Percentiles rank a stretch among this genome's conserved stretches.
phyloP scores from a whole-genome alignment of 2,113 vertebrate genomes.

The Catharus bicknelli region DNA sequence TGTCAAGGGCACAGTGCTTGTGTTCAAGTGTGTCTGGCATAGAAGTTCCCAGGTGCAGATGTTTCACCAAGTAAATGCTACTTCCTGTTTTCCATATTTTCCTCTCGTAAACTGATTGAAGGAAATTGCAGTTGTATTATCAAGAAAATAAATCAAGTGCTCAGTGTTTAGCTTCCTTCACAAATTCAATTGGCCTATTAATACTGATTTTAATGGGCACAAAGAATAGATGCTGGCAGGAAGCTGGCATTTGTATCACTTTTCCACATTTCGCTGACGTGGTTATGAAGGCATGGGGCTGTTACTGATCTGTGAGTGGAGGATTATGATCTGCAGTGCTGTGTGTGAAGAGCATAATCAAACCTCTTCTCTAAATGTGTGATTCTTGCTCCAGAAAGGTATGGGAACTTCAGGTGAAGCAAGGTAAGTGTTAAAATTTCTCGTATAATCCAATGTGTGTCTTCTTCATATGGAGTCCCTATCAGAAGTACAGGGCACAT shows the following conservation, averaged over 20 bases:
- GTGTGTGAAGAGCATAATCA: not conserved
- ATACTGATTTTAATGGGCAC: not conserved
- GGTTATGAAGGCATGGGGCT: not conserved
- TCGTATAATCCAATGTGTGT: accelerated
- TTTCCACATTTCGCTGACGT: not conserved
- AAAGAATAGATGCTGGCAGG: not conserved
- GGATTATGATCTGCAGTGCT: not conserved
- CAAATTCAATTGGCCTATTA: not conserved
- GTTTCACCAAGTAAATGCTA: not conserved
- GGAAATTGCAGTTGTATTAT: not conserved
- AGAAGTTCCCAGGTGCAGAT: not conserved
- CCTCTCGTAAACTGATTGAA: not conserved
- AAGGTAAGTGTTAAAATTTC: not conserved
- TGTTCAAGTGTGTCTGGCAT: not conserved
- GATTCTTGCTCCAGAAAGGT: not conserved
- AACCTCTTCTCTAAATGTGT: not conserved
- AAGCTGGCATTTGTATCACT: not conserved
- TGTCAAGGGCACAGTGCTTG: not conserved
- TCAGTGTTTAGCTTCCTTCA: not conserved
- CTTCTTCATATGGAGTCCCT: not conserved
- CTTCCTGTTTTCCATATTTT: not conserved
- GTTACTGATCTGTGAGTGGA: accelerated
- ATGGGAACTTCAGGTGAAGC: not conserved
- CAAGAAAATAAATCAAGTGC: not conserved
- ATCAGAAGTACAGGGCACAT: not conserved